These are phyloP conservation scores for Tachuris rubrigastra DNA, from an alignment of 2,113 vertebrate genomes.

Conservation along the genomic window DNA sequence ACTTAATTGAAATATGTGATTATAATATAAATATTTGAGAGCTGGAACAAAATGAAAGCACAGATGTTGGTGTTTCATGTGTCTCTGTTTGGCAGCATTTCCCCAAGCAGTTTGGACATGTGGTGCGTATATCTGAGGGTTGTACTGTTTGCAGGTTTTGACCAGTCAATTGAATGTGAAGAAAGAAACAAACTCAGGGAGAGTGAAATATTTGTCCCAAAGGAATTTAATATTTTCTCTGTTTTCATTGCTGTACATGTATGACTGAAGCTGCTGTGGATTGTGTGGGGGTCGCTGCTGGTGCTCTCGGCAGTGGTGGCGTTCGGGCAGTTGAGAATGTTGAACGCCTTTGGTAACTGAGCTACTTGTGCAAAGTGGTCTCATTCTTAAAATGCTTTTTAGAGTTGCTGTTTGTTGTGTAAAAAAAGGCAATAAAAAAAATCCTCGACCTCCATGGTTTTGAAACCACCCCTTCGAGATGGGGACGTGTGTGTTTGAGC, in stretches of 20 bases:
- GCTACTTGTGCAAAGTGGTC: neutral
- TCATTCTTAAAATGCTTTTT: neutral
- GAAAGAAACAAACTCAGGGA: neutral
- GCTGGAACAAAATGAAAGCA: neutral
- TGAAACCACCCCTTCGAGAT: neutral
- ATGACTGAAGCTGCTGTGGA: neutral
- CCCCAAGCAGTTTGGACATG: neutral
- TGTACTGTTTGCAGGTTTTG: neutral
- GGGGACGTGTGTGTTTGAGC: neutral
- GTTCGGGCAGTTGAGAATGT: neutral
- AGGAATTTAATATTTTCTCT: neutral
- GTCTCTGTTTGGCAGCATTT: neutral
- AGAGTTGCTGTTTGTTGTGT: neutral
- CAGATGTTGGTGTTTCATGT: neutral
- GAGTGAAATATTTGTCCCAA: neutral
- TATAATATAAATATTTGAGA: neutral
- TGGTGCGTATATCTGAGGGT: neutral
- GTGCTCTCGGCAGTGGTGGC: neutral
- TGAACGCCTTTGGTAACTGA: neutral
- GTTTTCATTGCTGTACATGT: neutral
- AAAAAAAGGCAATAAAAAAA: constrained; percentile 22
- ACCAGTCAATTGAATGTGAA: neutral
- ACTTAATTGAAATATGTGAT: neutral
- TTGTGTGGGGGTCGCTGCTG: neutral
- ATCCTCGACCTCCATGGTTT: neutral